These are phyloP conservation scores for Drosophila parabipectinata DNA, from an alignment of 1,140 invertebrate species.

Conservation along the genomic window DNA sequence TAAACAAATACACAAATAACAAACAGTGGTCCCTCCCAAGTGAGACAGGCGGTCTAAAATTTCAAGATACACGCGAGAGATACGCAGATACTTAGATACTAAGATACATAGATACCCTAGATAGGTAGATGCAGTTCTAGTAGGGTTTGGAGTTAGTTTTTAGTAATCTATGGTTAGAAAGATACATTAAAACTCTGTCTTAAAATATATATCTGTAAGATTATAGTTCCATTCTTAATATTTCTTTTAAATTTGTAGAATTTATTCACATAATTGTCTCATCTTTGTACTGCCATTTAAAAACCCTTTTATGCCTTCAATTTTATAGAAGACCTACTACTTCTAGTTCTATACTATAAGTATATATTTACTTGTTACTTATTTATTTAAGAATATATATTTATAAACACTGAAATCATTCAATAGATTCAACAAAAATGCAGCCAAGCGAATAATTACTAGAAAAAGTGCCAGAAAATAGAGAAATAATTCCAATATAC, in stretches of 20 bases:
- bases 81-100: not conserved
- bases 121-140: too few relatives aligned
- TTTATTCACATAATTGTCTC: too few relatives aligned
- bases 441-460: not conserved
- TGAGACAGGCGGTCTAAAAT: not conserved
- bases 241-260: too few relatives aligned
- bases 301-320: too few relatives aligned
- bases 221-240: not conserved
- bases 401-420: slow-evolving; percentile 5
- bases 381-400: not conserved
- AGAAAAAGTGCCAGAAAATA: not conserved
- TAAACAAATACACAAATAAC: slow-evolving; percentile 42
- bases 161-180: not conserved
- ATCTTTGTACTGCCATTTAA: too few relatives aligned
- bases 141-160: too few relatives aligned
- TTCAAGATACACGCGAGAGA: not conserved
- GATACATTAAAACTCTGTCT: not conserved
- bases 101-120: too few relatives aligned
- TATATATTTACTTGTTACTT: not conserved
- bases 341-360: too few relatives aligned
- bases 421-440: not conserved
- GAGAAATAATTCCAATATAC: not conserved
- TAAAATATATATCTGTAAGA: not conserved
- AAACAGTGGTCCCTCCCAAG: slow-evolving; percentile 23
- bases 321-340: too few relatives aligned